phyloP scores from a whole-genome alignment of 2,113 vertebrate species.

The Pogona vitticeps region DNA sequence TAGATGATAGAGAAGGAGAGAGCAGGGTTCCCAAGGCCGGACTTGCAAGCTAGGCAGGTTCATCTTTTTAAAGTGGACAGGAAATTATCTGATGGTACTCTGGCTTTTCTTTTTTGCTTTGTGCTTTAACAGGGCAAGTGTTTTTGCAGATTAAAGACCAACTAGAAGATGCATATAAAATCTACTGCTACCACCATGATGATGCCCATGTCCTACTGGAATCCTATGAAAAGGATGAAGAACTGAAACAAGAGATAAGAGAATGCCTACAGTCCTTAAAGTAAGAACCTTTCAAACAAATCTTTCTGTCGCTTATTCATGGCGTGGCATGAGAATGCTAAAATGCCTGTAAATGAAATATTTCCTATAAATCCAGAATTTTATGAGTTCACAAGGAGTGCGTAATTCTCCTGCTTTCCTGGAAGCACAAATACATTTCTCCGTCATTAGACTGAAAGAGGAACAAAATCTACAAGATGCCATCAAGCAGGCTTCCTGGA shows the following conservation, averaged over 20 bases:
- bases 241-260: conserved; percentile 87
- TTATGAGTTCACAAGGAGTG: conserved; percentile 64
- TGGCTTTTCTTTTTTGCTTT: conserved; percentile 40
- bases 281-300: conserved; percentile 79
- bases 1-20: not conserved
- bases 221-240: conserved; percentile 91
- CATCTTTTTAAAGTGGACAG: not conserved
- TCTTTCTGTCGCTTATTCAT: conserved; percentile 53
- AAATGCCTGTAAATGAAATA: conserved; percentile 72
- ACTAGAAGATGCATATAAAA: conserved; percentile 93
- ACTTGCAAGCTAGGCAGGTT: not conserved
- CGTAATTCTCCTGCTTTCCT: conserved; percentile 64
- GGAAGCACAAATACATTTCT: conserved; percentile 70
- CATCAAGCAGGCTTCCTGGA: not conserved
- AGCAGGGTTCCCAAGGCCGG: not conserved
- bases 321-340: conserved; percentile 69
- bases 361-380: conserved; percentile 65
- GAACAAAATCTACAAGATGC: not conserved
- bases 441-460: conserved; percentile 66
- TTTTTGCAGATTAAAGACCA: conserved; percentile 91
- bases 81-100: conserved; percentile 60
- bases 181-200: conserved; percentile 95
- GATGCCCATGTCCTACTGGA: conserved; percentile 89
- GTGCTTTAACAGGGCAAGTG: conserved; percentile 82
- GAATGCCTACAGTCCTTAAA: conserved; percentile 87